Evolutionary conservation across 2,797 vertebrate species (phyloP).

Genomic region (Sarcophilus harrisii): DNA sequence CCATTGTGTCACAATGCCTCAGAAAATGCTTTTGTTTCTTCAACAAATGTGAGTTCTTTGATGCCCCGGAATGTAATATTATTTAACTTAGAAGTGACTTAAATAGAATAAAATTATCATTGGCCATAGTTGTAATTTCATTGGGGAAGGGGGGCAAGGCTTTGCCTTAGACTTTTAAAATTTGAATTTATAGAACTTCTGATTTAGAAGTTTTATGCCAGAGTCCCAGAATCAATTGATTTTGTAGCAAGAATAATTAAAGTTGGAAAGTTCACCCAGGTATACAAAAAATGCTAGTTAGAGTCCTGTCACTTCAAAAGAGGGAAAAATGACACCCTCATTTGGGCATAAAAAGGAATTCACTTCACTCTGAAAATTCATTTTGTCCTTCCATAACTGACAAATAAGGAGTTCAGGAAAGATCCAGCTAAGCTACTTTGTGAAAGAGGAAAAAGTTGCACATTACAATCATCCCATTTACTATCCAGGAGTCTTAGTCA

Average conservation of each 20-base stretch:
- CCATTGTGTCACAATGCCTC: background rate
- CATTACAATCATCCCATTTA: background rate
- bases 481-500: background rate
- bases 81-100: background rate
- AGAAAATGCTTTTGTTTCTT: background rate
- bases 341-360: background rate
- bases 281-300: background rate
- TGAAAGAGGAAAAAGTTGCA: background rate
- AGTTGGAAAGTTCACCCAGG: background rate
- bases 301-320: background rate
- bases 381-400: background rate
- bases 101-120: background rate
- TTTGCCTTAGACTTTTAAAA: background rate
- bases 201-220: background rate
- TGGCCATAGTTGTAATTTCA: background rate
- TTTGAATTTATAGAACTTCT: background rate
- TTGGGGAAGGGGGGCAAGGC: background rate
- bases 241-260: background rate
- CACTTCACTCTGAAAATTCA: conserved; percentile 6
- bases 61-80: background rate
- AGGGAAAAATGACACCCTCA: background rate
- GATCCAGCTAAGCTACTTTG: background rate
- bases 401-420: background rate
- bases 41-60: background rate
- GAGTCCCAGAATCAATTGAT: background rate